A percentile compares a stretch with the other conserved stretches of the same genome.
These are phyloP conservation scores for Lasioglossum marginatum DNA, from an alignment of 2,888 invertebrate species.

Conservation along the genomic window DNA sequence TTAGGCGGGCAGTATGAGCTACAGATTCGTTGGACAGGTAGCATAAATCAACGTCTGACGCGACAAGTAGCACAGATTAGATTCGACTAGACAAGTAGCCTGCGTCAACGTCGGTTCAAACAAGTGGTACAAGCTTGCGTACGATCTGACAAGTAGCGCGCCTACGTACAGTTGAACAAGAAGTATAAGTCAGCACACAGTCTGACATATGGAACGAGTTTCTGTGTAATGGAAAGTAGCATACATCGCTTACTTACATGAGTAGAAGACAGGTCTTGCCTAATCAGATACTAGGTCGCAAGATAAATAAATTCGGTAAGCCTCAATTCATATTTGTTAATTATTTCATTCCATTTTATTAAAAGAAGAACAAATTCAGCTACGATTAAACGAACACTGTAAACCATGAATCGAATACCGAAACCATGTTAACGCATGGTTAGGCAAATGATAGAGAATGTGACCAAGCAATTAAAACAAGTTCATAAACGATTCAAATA, in stretches of 20 bases:
- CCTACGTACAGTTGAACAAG: not conserved
- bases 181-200: not conserved
- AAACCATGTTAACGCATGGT: not conserved
- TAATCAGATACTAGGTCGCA: too few species aligned
- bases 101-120: not conserved
- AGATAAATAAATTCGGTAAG: too few species aligned
- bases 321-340: too few species aligned
- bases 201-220: not conserved
- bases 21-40: not conserved
- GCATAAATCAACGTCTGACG: not conserved
- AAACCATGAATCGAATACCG: not conserved
- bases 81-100: not conserved
- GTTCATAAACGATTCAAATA: not conserved
- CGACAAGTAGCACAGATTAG: slow-evolving; percentile 8
- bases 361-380: not conserved
- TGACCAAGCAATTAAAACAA: not conserved
- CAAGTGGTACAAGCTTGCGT: slow-evolving; percentile 1
- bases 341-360: too few species aligned
- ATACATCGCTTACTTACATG: not conserved
- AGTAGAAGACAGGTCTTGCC: not conserved
- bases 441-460: not conserved
- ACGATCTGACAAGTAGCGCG: not conserved
- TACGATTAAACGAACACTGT: not conserved
- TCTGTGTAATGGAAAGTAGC: not conserved
- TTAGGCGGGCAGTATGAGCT: not conserved